A percentile compares a stretch with the other conserved stretches of the same genome.
Conservation (phyloP, 2,797 vertebrate genomes). For the Manis javanica region DNA sequence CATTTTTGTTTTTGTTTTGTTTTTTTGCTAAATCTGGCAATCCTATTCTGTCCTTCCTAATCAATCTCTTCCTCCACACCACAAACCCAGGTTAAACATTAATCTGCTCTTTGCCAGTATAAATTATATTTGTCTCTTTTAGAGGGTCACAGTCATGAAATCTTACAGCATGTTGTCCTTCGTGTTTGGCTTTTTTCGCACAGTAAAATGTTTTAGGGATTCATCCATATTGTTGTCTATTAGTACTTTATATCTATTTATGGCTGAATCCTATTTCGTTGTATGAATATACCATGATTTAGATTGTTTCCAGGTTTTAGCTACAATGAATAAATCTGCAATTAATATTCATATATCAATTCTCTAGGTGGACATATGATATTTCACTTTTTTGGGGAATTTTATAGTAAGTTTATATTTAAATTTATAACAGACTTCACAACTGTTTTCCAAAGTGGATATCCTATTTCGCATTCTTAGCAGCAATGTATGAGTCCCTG, state of each 20-base stretch:
- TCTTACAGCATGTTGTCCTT: background rate
- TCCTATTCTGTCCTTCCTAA: background rate
- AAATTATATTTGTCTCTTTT: background rate
- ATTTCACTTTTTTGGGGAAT: background rate
- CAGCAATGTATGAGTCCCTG: background rate
- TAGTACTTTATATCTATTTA: background rate
- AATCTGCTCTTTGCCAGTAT: background rate
- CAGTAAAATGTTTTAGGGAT: background rate
- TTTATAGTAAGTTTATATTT: background rate
- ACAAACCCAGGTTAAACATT: background rate
- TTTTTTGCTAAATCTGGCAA: background rate
- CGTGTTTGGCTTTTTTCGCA: background rate
- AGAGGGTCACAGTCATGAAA: background rate
- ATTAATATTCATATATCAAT: background rate
- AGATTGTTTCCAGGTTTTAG: background rate
- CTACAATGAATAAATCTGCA: background rate
- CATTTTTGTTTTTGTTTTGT: background rate
- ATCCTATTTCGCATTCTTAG: background rate
- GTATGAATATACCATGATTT: background rate
- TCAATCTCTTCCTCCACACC: background rate
- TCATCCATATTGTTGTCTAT: background rate
- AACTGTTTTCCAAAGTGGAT: background rate
- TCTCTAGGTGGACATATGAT: background rate
- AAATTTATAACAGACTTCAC: background rate
- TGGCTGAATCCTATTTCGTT: background rate